phyloP scores from a whole-genome alignment of 2,113 vertebrate species.

The Caracal caracal region DNA sequence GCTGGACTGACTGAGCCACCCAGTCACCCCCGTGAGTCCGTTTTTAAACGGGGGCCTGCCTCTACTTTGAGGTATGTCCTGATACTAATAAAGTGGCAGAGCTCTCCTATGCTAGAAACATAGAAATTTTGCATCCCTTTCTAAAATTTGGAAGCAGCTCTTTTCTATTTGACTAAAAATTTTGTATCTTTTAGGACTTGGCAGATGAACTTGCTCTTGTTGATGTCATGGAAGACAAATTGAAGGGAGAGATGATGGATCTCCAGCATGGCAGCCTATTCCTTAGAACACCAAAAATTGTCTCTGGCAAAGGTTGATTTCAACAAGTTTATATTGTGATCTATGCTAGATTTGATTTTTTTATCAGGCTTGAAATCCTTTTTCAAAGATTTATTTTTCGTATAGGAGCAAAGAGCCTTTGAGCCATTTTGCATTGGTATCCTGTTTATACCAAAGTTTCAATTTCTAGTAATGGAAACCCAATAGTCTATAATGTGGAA shows the following conservation, averaged over 20 bases:
- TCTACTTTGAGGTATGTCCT: background rate
- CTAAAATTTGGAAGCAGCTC: background rate
- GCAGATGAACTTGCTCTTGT: conserved; percentile 97
- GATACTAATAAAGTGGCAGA: background rate
- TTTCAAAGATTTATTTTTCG: background rate
- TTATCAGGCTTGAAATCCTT: background rate
- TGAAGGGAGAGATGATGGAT: conserved; percentile 98
- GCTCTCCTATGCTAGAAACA: background rate
- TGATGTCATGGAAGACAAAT: conserved; percentile 98
- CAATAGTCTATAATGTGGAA: background rate
- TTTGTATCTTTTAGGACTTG: conserved; percentile 89
- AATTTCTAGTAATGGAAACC: background rate
- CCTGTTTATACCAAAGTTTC: background rate
- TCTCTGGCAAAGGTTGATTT: conserved; percentile 94
- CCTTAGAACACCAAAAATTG: conserved; percentile 96
- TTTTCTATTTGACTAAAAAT: conserved; percentile 24
- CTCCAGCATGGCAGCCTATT: conserved; percentile 98
- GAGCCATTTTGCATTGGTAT: background rate
- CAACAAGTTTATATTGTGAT: background rate
- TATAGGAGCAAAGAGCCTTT: background rate
- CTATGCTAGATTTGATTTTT: background rate
- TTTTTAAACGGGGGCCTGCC: background rate
- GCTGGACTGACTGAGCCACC: too few relatives aligned
- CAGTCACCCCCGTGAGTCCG: background rate
- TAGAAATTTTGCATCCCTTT: background rate